These are phyloP conservation scores for Atta colombica DNA, from an alignment of 1,140 invertebrate species.

Conservation along the genomic window DNA sequence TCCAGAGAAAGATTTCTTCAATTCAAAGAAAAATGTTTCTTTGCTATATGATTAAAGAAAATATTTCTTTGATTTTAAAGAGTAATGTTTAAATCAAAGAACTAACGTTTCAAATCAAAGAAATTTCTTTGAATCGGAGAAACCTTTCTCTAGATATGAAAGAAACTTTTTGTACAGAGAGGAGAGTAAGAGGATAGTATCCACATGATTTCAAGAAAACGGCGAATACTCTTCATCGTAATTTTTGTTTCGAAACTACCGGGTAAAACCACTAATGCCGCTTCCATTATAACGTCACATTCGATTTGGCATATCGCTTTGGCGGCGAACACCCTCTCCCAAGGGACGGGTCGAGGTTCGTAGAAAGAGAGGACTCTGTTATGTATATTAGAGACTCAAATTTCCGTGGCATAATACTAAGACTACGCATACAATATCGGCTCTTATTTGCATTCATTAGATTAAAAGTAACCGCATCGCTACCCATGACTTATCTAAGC, in stretches of 20 bases:
- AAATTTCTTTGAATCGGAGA: too few species aligned
- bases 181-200: neutral
- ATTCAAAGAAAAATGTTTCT: too few species aligned
- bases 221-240: conserved; percentile 66
- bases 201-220: conserved; percentile 59
- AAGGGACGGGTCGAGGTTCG: conserved; percentile 19
- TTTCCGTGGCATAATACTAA: conserved; percentile 74
- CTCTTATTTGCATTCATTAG: conserved; percentile 77
- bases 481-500: neutral
- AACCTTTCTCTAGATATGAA: neutral
- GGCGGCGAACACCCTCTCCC: conserved; percentile 58
- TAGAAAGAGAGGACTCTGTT: conserved; percentile 15
- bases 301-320: conserved; percentile 80
- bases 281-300: conserved; percentile 84
- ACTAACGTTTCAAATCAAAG: too few species aligned
- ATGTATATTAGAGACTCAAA: conserved; percentile 66
- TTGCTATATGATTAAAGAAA: too few species aligned
- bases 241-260: conserved; percentile 69
- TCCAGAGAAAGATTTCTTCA: too few species aligned
- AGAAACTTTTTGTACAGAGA: neutral
- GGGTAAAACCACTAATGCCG: conserved; percentile 81
- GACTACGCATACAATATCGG: conserved; percentile 52
- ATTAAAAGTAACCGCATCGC: conserved; percentile 49
- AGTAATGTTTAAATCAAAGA: too few species aligned
- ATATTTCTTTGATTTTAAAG: too few species aligned